Percentiles rank a stretch among this genome's conserved stretches.
phyloP scores from a whole-genome alignment of 2,797 vertebrate genomes.

The Gymnopithys bicolor region DNA sequence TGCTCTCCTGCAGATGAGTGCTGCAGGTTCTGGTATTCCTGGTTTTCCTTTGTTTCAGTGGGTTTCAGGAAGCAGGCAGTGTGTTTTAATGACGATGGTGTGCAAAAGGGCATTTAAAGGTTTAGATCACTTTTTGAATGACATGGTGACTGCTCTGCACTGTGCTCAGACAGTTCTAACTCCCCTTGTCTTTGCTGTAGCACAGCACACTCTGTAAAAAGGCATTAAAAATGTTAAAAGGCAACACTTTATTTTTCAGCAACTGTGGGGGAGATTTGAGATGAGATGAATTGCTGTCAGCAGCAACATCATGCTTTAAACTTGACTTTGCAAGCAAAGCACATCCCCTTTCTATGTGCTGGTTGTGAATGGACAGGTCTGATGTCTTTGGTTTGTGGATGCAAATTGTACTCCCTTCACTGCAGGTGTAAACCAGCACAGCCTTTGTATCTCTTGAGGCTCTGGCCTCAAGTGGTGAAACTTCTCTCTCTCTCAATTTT shows the following conservation, averaged over 20 bases:
- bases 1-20: conserved; percentile 27
- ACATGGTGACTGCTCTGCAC: background rate
- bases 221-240: background rate
- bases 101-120: background rate
- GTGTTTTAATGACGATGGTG: conserved; percentile 51
- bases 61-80: conserved; percentile 31
- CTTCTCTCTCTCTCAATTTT: background rate
- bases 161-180: background rate
- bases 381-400: background rate
- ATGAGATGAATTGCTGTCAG: background rate
- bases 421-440: background rate
- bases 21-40: conserved; percentile 1
- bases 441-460: background rate
- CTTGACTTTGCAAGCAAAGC: background rate
- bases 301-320: background rate
- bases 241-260: background rate
- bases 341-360: background rate
- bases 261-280: background rate
- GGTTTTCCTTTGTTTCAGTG: conserved; percentile 13
- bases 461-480: background rate
- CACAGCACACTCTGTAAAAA: background rate
- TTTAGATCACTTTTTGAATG: conserved; percentile 25
- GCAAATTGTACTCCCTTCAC: background rate
- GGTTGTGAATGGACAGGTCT: background rate
- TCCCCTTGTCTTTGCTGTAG: background rate